Base-by-base conservation (phyloP, 92 coral and sea anemone species). In the Umimayanthus chanpuru region DNA sequence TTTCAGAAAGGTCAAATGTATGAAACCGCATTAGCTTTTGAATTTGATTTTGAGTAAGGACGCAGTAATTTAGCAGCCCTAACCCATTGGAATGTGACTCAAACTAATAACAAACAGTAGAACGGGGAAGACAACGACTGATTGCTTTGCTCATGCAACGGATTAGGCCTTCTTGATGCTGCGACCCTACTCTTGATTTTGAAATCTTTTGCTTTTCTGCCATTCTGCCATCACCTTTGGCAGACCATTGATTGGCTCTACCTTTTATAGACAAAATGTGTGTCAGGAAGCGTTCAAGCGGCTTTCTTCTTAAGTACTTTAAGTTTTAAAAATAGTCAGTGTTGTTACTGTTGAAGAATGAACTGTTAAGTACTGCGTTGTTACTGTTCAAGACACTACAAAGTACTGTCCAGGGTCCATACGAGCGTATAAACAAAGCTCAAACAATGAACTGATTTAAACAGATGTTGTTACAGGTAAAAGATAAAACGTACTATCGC, bases 361-460 rank as follows among this genome's bases (percentile, higher is more conserved):
- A n/a, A n/a, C n/a, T n/a, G n/a, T n/a, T 28, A 25, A 39, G 25
- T 18, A 71, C 9, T 71, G 75, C 30, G 28, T 32, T 71, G 30
- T 23, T 32, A 71, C 30, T 71, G 49, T 71, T 23, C 75, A 71
- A 71, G 12, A 23, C 11, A 28, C 12, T 70, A 28, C 75, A 71
- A 28, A 26, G 7, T 38, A 71, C 28, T 71, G 75, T 28, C 30
- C 75, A 71, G 75, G 30, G 30, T 71, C 30, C 40, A 28, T 71
- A 71, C 39, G 30, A n/a, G 75, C 75, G 0, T 28, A 18, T 71
- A n/a, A 71, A 71, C 30, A 23, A 71, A 28, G 36, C 29, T 71
- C 75, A 28, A 28, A 71, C 75, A 71, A 71, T 71, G 75, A 71
- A 71, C 75, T 71, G 75, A 71, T 71, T 71, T 71, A 28, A 71